These are phyloP conservation scores for Alauda arvensis DNA, from an alignment of 2,797 vertebrate genomes.

Conservation along the genomic window DNA sequence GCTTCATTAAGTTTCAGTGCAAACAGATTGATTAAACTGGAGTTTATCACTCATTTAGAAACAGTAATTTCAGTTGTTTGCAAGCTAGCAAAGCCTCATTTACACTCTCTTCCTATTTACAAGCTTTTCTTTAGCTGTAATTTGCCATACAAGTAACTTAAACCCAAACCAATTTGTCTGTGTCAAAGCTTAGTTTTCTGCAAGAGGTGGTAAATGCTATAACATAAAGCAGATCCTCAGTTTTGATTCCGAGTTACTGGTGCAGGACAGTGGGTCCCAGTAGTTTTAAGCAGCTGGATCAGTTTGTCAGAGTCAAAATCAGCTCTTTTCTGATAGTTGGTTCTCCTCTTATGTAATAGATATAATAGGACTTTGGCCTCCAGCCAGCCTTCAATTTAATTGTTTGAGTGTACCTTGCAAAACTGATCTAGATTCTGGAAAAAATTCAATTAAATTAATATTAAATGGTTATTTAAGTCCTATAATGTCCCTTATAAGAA, in stretches of 20 bases:
- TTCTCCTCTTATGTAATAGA: background rate
- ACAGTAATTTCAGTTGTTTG: conserved; percentile 6
- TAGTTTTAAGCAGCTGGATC: background rate
- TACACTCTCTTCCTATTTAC: background rate
- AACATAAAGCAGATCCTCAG: background rate
- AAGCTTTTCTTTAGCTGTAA: background rate
- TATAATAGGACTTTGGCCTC: background rate
- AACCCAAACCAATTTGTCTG: background rate
- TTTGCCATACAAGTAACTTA: background rate
- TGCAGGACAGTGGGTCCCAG: background rate
- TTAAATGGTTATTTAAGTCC: background rate
- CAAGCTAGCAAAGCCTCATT: background rate
- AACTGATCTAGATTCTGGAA: background rate
- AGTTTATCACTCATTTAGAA: conserved; percentile 10
- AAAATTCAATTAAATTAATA: background rate
- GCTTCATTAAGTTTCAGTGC: conserved; percentile 3
- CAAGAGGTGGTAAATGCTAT: background rate
- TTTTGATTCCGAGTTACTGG: background rate
- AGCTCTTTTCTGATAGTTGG: background rate
- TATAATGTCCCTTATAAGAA: background rate
- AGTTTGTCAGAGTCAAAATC: background rate
- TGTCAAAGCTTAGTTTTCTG: background rate
- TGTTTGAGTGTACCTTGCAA: background rate
- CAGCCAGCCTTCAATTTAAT: background rate
- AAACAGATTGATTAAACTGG: conserved; percentile 11